Percentiles rank a stretch among this genome's conserved stretches.
These are phyloP conservation scores for Hyposoter dolosus DNA, from an alignment of 2,888 invertebrate species.

Conservation along the genomic window DNA sequence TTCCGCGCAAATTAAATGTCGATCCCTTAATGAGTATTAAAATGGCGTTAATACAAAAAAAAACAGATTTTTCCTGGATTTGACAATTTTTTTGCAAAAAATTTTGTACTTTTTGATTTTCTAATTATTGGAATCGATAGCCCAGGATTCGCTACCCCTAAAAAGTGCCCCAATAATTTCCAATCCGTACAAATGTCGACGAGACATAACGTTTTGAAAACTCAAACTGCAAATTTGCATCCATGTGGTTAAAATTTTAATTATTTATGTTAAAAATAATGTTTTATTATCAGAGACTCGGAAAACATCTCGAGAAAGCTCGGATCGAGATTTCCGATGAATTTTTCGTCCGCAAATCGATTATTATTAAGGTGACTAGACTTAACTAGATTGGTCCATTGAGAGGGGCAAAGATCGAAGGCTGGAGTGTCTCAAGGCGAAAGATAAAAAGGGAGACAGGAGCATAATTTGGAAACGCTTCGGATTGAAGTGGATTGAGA, in stretches of 20 bases:
- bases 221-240: no score
- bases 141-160: no score
- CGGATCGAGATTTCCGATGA: slow-evolving; percentile 53
- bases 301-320: slow-evolving; percentile 28
- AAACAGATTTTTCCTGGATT: no score
- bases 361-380: slow-evolving; percentile 73
- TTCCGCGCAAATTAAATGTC: no score
- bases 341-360: slow-evolving; percentile 43
- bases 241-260: background rate
- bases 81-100: no score
- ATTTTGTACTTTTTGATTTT: no score
- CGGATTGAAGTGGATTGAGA: slow-evolving; percentile 25
- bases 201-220: no score
- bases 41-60: no score
- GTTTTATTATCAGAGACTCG: slow-evolving; percentile 21
- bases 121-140: no score
- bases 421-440: background rate
- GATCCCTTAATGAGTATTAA: no score
- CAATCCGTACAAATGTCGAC: no score
- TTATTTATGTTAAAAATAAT: slow-evolving; percentile 28
- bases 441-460: background rate
- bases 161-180: no score
- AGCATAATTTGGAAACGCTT: background rate
- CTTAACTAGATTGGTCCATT: slow-evolving; percentile 78
- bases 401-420: slow-evolving; percentile 20